Percentiles rank a stretch among this genome's conserved stretches.
phyloP scores from a whole-genome alignment of 2,797 vertebrate species.

The Gallinago stenura region DNA sequence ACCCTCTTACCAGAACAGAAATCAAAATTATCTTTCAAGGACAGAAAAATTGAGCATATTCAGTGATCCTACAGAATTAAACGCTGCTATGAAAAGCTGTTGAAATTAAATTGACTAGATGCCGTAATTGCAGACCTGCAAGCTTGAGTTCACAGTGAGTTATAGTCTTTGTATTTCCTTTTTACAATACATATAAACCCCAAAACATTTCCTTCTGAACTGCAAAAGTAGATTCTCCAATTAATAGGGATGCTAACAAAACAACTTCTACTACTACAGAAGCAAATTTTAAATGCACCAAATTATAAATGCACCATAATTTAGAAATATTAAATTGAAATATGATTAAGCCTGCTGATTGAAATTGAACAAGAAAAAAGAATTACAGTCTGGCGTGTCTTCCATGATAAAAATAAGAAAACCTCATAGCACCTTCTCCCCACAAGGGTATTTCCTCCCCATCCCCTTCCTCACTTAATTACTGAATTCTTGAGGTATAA shows the following conservation, averaged over 20 bases:
- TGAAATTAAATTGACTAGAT: constrained; percentile 55
- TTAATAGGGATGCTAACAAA: constrained; percentile 52
- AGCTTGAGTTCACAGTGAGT: neutral
- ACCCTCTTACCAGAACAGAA: neutral
- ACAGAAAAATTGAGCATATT: constrained; percentile 58
- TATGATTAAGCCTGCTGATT: neutral
- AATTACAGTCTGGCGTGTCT: neutral
- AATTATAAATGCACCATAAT: constrained; percentile 4
- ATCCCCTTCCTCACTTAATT: neutral
- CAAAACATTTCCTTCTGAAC: constrained; percentile 47
- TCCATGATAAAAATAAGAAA: constrained; percentile 20
- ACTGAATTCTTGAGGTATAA: constrained; percentile 1
- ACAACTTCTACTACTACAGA: neutral
- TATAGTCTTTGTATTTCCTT: neutral
- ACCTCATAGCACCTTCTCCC: neutral
- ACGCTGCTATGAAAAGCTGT: constrained; percentile 53
- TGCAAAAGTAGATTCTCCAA: constrained; percentile 24
- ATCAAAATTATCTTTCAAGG: constrained; percentile 49
- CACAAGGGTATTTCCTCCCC: neutral
- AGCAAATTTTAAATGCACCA: constrained; percentile 15
- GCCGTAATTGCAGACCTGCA: constrained; percentile 27
- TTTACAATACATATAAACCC: constrained; percentile 40
- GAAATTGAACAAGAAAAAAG: constrained; percentile 23
- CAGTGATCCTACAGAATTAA: constrained; percentile 59
- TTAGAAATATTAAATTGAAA: constrained; percentile 60